Evolutionary conservation across 2,113 vertebrate species (phyloP).

Genomic region (Bubo bubo): DNA sequence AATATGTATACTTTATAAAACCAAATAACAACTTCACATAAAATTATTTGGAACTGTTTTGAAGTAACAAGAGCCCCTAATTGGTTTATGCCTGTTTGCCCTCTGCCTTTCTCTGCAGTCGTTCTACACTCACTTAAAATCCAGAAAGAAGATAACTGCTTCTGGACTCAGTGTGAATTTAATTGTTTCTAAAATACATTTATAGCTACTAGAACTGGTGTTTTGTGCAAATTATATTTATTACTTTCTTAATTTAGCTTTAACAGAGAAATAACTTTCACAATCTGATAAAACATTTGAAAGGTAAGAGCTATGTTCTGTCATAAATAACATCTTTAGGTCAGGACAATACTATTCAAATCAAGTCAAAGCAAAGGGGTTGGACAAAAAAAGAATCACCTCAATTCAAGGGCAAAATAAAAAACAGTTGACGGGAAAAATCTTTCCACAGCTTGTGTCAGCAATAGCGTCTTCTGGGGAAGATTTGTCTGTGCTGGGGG

Average conservation of each 20-base stretch:
- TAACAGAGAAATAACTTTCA: conserved; percentile 50
- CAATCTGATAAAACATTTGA: conserved; percentile 46
- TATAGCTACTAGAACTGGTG: conserved; percentile 29
- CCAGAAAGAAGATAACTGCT: not conserved
- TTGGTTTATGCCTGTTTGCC: not conserved
- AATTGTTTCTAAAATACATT: conserved; percentile 9
- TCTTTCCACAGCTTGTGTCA: conserved; percentile 20
- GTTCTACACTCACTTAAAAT: not conserved
- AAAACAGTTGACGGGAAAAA: conserved; percentile 52
- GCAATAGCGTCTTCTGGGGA: conserved; percentile 18
- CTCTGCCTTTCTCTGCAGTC: not conserved
- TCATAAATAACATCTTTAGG: conserved; percentile 65
- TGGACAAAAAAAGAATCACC: conserved; percentile 8
- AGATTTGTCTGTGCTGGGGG: conserved; percentile 70
- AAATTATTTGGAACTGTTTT: not conserved
- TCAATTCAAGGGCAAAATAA: conserved; percentile 73
- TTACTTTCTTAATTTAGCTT: conserved; percentile 50
- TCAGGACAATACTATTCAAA: conserved; percentile 48
- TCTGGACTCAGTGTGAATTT: conserved; percentile 34
- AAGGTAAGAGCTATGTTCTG: conserved; percentile 38
- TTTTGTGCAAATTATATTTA: conserved; percentile 66
- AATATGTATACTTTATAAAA: not conserved
- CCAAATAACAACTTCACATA: not conserved
- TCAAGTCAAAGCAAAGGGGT: conserved; percentile 53
- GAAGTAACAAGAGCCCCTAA: not conserved